Conservation (phyloP, 1,140 invertebrate species). For the Zaprionus inermis region DNA sequence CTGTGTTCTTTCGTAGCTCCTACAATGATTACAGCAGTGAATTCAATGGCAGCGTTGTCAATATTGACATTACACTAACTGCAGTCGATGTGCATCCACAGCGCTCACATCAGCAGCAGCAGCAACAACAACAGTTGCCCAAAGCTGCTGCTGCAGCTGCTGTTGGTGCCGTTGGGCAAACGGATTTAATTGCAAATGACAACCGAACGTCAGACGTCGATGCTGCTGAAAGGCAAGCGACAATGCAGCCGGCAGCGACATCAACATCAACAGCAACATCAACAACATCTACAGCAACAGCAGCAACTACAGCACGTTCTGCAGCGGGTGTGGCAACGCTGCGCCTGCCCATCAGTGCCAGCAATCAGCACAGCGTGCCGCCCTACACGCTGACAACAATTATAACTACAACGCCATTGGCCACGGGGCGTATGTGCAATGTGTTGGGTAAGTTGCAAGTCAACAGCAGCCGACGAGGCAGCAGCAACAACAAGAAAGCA, state of each 20-base stretch:
- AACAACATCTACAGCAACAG: constrained; percentile 41
- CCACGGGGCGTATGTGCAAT: constrained; percentile 77
- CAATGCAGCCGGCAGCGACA: constrained; percentile 38
- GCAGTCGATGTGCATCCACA: constrained; percentile 76
- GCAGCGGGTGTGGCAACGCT: constrained; percentile 4
- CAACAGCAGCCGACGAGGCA: constrained; percentile 24
- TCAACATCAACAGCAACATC: constrained; percentile 32
- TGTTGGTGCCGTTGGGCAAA: constrained; percentile 47
- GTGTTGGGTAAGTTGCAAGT: constrained; percentile 76
- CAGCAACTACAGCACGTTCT: constrained; percentile 27
- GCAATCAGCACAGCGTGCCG: constrained; percentile 54
- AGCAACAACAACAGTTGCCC: constrained; percentile 25
- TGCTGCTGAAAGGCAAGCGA: constrained; percentile 35
- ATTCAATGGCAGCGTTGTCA: constrained; percentile 81
- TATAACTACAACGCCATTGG: constrained; percentile 72
- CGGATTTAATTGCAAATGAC: constrained; percentile 82
- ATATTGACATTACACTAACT: constrained; percentile 83
- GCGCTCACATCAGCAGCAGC: constrained; percentile 42
- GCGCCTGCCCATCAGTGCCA: constrained; percentile 36
- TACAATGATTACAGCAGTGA: constrained; percentile 81
- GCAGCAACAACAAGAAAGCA: background rate
- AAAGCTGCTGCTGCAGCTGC: constrained; percentile 23
- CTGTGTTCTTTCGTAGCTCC: constrained; percentile 77
- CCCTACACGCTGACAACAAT: constrained; percentile 68
- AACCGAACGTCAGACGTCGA: constrained; percentile 62